Evolutionary conservation across 2,888 invertebrate species (phyloP), one percentile per base, ranked within the genome.

Genomic region (Eilema caniola): DNA sequence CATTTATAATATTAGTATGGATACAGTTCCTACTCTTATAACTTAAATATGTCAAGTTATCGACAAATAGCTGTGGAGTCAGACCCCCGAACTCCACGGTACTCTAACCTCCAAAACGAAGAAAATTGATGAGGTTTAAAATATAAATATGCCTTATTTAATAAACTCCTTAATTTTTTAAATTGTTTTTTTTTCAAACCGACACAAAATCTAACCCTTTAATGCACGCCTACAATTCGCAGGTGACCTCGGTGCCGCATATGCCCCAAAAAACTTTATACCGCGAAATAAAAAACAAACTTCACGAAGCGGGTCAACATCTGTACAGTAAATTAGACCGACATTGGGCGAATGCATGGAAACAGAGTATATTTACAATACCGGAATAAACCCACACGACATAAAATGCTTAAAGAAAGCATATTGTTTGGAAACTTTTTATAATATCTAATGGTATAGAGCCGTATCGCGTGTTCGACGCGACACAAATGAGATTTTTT

Each of bases 281-380:
- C 24, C 11, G 31, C 10, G 41, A 69, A 31, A 61, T 53, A 64
- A 65, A 64, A 70, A 61, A 65, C 33, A 64, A 69, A 70, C 62
- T 53, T 56, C 20, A 53, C 33, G 56, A 66, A 66, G 3, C 47
- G 67, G 60, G 70, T 60, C 70, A 66, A 59, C 70, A 70, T 70
- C 41, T 70, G 69, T 60, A 69, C 71, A 70, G 73, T 69, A 64
- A 69, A 75, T 71, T 71, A 71, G 56, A 60, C 33, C 33, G 20
- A n/a, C 53, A 24, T 61, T 24, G 20, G 75, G 75, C 74, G 77
- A 47, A 67, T 78, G 78, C 77, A 81, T 80, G 79, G 74, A 78
- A 79, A 78, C 77, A 72, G 67, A 77, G 77, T 61, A 41, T 62
- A 65, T 23, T 7, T 76, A 77, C 75, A 73, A 67, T 70, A 74